phyloP scores from a whole-genome alignment of 1,140 invertebrate species.

The Colletes latitarsis region DNA sequence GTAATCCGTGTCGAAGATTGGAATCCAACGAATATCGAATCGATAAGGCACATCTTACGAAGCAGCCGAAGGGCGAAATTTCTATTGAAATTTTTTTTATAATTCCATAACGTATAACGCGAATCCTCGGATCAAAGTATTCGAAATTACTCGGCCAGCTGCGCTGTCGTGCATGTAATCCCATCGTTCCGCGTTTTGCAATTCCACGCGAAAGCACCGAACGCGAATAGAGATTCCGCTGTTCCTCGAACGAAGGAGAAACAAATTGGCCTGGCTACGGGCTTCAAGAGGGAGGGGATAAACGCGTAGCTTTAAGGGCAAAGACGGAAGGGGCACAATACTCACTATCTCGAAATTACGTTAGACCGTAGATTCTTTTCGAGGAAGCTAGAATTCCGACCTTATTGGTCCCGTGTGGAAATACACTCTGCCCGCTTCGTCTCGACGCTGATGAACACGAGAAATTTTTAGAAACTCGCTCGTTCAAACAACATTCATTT shows the following conservation, averaged over 20 bases:
- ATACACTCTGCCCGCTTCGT: too few species aligned
- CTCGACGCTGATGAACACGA: too few species aligned
- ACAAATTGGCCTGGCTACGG: conserved; percentile 1
- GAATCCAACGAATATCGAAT: too few species aligned
- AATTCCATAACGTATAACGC: too few species aligned
- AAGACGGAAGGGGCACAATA: not conserved
- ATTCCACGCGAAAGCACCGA: conserved; percentile 20
- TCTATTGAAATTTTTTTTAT: too few species aligned
- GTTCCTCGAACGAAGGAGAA: conserved; percentile 7
- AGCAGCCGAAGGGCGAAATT: too few species aligned
- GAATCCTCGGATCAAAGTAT: conserved; percentile 11
- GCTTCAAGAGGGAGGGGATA: not conserved
- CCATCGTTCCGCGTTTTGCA: conserved; percentile 27
- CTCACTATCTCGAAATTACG: conserved; percentile 23
- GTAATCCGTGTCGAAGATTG: too few species aligned
- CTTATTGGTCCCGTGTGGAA: not conserved
- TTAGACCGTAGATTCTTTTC: conserved; percentile 1
- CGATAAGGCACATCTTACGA: too few species aligned
- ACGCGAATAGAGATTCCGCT: not conserved
- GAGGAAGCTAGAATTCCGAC: not conserved
- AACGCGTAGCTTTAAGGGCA: conserved; percentile 1
- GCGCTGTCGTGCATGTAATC: conserved; percentile 23
- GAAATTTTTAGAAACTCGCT: too few species aligned
- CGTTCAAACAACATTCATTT: too few species aligned
- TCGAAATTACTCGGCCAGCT: conserved; percentile 14